Evolutionary conservation across 2,888 invertebrate genomes (phyloP).

Genomic region (Coenonympha arcania): DNA sequence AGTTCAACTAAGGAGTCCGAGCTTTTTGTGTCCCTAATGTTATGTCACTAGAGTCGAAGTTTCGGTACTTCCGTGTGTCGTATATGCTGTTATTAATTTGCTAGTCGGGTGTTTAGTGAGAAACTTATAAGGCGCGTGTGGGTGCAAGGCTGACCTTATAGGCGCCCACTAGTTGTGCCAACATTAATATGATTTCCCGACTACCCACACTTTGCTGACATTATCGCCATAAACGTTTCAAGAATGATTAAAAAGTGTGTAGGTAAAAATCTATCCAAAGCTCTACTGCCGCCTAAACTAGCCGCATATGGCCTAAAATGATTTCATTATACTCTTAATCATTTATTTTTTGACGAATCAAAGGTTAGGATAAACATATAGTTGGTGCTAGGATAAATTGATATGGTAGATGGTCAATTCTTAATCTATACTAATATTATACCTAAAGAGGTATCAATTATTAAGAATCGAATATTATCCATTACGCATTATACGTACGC

Average conservation of each 20-base stretch:
- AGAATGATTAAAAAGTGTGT: constrained; percentile 27
- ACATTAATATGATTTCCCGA: constrained; percentile 67
- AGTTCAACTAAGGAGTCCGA: constrained; percentile 8
- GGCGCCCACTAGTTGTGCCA: constrained; percentile 63
- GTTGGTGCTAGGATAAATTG: no score
- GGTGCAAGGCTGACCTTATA: constrained; percentile 74
- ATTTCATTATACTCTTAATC: not conserved
- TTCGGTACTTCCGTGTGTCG: constrained; percentile 27
- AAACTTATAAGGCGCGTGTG: constrained; percentile 67
- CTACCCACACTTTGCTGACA: constrained; percentile 56
- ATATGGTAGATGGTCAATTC: no score
- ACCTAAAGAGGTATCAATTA: no score
- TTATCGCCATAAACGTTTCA: constrained; percentile 50
- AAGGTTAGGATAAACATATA: no score
- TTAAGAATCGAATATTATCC: no score
- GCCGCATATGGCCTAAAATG: constrained; percentile 3
- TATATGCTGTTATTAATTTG: constrained; percentile 30
- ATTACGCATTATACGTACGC: no score
- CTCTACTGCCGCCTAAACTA: not conserved
- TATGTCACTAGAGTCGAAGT: constrained; percentile 28
- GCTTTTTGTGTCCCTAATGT: constrained; percentile 13
- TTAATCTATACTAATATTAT: no score
- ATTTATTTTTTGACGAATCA: not conserved
- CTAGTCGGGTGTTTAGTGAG: constrained; percentile 39
- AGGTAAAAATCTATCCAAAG: constrained; percentile 6